These are phyloP conservation scores for Pinctada fucata DNA, from an alignment of 2,888 invertebrate species.

Conservation along the genomic window DNA sequence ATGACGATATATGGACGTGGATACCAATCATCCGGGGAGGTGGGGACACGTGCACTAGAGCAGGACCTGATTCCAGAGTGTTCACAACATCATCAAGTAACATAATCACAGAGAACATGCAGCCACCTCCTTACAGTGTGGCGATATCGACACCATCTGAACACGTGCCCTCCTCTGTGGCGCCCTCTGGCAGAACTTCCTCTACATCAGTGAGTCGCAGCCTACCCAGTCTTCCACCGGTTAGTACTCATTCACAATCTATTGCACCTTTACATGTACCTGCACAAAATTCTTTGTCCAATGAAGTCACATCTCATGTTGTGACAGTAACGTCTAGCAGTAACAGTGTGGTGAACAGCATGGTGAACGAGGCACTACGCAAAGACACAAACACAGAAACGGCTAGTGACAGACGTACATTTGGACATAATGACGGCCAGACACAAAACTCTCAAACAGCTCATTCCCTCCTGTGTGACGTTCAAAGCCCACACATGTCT, in stretches of 20 bases:
- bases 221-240: constrained; percentile 9
- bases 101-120: not conserved
- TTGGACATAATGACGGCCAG: too few species aligned
- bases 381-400: too few species aligned
- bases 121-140: constrained; percentile 41
- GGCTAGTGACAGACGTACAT: too few species aligned
- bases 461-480: not conserved
- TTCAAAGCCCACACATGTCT: constrained; percentile 2
- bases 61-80: constrained; percentile 30
- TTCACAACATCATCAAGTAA: constrained; percentile 25
- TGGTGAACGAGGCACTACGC: not conserved
- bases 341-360: not conserved
- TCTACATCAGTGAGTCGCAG: not conserved
- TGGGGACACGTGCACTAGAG: constrained; percentile 45
- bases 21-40: constrained; percentile 55
- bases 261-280: not conserved
- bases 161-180: not conserved
- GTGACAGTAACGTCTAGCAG: not conserved
- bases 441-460: too few species aligned
- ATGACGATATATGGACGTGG: constrained; percentile 63
- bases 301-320: not conserved
- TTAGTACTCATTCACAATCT: constrained; percentile 31
- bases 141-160: constrained; percentile 31
- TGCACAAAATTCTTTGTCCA: not conserved
- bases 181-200: constrained; percentile 3